These are phyloP conservation scores for Vannuccia rotundouncinata DNA, from an alignment of 2,888 invertebrate species.

Conservation along the genomic window DNA sequence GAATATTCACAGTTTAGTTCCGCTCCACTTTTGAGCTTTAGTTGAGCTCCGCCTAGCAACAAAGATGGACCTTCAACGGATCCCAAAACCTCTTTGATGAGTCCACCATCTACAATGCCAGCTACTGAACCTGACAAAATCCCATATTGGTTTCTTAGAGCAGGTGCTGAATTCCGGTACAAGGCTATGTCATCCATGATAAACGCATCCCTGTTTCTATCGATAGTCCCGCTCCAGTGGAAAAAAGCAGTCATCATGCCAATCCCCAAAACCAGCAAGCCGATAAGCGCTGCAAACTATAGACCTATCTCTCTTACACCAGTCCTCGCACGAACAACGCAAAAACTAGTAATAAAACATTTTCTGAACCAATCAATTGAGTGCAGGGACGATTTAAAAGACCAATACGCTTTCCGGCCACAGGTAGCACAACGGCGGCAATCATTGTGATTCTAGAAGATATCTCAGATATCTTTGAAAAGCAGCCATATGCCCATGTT, in stretches of 20 bases:
- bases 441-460: neutral
- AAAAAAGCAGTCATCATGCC: constrained; percentile 9
- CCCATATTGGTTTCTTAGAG: neutral
- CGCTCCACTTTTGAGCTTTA: too few relatives aligned
- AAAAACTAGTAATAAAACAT: neutral
- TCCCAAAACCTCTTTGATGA: neutral
- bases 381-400: constrained; percentile 2
- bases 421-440: neutral
- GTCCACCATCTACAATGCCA: neutral
- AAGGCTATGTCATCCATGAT: too few relatives aligned
- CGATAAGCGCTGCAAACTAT: neutral
- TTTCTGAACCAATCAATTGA: constrained; percentile 17
- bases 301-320: constrained; percentile 13
- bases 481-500: constrained; percentile 10
- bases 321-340: constrained; percentile 6
- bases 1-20: too few relatives aligned
- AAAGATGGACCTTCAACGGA: constrained; percentile 13
- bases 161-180: too few relatives aligned
- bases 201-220: neutral
- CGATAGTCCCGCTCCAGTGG: constrained; percentile 21
- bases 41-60: neutral
- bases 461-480: neutral
- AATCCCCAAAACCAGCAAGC: neutral
- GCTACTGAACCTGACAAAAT: neutral
- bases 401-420: neutral